Conservation (phyloP, 1,140 invertebrate genomes). For the Chionoecetes opilio region DNA sequence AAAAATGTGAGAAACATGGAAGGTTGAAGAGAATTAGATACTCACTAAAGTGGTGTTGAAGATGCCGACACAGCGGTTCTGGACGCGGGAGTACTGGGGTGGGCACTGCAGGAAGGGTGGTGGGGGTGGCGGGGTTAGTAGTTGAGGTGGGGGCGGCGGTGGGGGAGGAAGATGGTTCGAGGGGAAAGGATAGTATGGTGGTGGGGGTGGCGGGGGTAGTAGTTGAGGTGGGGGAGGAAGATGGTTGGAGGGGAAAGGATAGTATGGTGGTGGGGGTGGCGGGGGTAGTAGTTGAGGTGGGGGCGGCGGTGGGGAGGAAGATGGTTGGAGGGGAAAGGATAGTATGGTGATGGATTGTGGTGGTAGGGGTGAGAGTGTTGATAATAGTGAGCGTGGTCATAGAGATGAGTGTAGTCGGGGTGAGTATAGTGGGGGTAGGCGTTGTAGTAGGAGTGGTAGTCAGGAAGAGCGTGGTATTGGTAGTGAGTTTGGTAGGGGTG, state of each 20-base stretch:
- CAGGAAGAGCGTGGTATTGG: background rate
- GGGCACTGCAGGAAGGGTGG: background rate
- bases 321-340: background rate
- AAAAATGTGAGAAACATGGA: background rate
- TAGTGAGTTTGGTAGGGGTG: background rate
- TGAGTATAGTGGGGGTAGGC: background rate
- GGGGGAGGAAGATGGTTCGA: background rate
- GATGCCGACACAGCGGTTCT: slow-evolving; percentile 49
- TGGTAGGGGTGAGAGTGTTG: too few species aligned
- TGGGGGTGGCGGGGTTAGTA: background rate
- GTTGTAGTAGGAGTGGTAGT: background rate
- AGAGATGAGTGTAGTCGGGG: too few species aligned
- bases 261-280: background rate
- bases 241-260: background rate
- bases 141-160: background rate
- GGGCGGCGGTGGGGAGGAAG: background rate
- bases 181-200: background rate
- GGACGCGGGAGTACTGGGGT: background rate
- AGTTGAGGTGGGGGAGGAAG: background rate
- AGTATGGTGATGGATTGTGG: background rate
- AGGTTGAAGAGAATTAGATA: background rate
- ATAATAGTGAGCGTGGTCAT: too few species aligned
- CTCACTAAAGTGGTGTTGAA: slow-evolving; percentile 52
- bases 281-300: background rate
- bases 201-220: background rate